Percentiles rank a stretch among this genome's conserved stretches.
Evolutionary conservation across 2,888 invertebrate species (phyloP).

Genomic region (Blomia tropicalis): DNA sequence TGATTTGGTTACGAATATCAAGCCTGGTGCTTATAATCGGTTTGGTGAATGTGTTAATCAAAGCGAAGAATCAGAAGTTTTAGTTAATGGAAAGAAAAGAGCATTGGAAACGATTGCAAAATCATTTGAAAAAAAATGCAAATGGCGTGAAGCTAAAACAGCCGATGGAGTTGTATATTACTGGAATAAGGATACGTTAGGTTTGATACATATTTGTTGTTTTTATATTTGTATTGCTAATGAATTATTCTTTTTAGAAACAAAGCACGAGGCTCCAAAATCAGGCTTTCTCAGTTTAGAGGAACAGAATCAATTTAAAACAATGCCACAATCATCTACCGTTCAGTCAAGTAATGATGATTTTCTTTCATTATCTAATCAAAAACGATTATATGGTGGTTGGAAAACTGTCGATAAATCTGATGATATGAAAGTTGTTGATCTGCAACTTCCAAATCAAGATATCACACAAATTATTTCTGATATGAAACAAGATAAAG

Average conservation of each 20-base stretch:
- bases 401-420: constrained; percentile 51
- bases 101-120: constrained; percentile 30
- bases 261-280: constrained; percentile 55
- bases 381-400: constrained; percentile 51
- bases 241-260: constrained; percentile 42
- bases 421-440: constrained; percentile 36
- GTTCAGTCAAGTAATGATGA: neutral
- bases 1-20: too few relatives aligned
- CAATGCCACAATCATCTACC: neutral
- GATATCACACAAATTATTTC: constrained; percentile 28
- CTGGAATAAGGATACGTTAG: constrained; percentile 68
- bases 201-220: constrained; percentile 36
- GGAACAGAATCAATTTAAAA: constrained; percentile 29
- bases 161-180: constrained; percentile 64
- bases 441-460: constrained; percentile 53
- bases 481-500: constrained; percentile 31
- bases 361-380: neutral
- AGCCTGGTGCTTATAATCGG: neutral
- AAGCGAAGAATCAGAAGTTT: constrained; percentile 12
- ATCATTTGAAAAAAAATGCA: constrained; percentile 32
- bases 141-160: constrained; percentile 61
- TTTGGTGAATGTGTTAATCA: constrained; percentile 15
- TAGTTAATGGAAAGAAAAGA: constrained; percentile 17
- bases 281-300: constrained; percentile 46
- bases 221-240: neutral